Evolutionary conservation across 2,113 vertebrate genomes (phyloP).

Genomic region (Anthoscopus minutus): DNA sequence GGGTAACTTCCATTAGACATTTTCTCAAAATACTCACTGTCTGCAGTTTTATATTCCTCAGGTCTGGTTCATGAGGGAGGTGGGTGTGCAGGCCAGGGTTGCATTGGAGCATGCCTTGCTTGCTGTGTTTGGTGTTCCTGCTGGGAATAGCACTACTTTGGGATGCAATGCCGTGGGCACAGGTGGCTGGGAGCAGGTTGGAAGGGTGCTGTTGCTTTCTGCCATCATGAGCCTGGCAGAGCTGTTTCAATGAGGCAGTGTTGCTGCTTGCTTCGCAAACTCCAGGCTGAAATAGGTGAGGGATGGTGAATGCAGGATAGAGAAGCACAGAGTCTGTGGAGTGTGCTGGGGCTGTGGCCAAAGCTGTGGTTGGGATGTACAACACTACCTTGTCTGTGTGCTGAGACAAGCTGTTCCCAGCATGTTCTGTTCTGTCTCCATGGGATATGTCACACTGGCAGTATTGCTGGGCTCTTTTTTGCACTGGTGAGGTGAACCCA

Average conservation of each 20-base stretch:
- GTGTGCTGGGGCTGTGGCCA: not conserved
- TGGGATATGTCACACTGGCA: not conserved
- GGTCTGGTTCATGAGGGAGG: not conserved
- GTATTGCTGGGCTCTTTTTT: not conserved
- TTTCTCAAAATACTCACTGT: slow-evolving; percentile 8
- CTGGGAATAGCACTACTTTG: not conserved
- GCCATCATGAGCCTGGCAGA: not conserved
- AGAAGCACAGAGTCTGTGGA: not conserved
- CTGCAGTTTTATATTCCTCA: not conserved
- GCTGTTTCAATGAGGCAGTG: rapidly evolving
- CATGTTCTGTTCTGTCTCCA: not conserved
- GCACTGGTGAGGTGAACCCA: not conserved
- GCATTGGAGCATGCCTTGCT: not conserved
- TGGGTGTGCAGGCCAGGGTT: not conserved
- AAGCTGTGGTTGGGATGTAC: not conserved
- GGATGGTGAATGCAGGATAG: rapidly evolving
- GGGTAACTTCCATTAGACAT: slow-evolving; percentile 16
- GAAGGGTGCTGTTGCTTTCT: not conserved
- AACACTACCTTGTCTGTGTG: not conserved
- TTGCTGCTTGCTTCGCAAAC: rapidly evolving
- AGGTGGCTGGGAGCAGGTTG: not conserved
- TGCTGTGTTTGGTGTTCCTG: not conserved
- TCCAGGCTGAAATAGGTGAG: not conserved
- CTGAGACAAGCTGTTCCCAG: not conserved
- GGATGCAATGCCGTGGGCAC: rapidly evolving